Conservation (phyloP, 37 sponge, comb jelly and placozoan genomes). For the Petrosia ficiformis region DNA sequence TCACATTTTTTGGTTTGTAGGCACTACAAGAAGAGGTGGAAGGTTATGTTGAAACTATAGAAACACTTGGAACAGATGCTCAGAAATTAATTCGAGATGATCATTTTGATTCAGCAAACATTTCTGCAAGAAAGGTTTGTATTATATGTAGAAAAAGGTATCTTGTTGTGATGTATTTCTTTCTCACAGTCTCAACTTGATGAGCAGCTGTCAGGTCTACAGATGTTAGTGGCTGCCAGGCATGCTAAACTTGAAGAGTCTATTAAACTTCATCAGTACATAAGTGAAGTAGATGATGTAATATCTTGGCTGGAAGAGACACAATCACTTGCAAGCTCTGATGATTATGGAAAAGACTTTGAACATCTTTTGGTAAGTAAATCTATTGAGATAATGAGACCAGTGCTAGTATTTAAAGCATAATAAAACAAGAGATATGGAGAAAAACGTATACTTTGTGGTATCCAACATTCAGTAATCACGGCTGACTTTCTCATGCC, state of each 20-base stretch:
- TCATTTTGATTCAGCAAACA: constrained; percentile 87
- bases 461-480: too few relatives aligned
- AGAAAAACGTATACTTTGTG: too few relatives aligned
- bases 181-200: constrained; percentile 74
- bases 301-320: constrained; percentile 83
- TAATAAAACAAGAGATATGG: too few relatives aligned
- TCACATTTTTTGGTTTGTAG: constrained; percentile 27
- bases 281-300: constrained; percentile 85
- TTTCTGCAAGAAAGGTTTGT: constrained; percentile 77
- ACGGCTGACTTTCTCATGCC: too few relatives aligned
- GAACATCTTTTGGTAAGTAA: constrained; percentile 77
- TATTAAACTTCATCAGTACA: constrained; percentile 91
- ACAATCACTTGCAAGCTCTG: constrained; percentile 59
- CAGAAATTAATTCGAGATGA: constrained; percentile 46
- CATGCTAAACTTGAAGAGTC: constrained; percentile 82
- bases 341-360: constrained; percentile 91
- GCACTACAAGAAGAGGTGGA: constrained; percentile 83
- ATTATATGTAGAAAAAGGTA: not conserved
- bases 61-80: constrained; percentile 57
- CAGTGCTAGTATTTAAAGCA: too few relatives aligned
- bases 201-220: constrained; percentile 89
- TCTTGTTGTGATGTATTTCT: not conserved
- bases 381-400: too few relatives aligned
- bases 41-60: constrained; percentile 59
- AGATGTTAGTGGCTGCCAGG: constrained; percentile 82